Percentiles rank a stretch among this genome's conserved stretches.
phyloP scores from a whole-genome alignment of 2,797 vertebrate species.

The Channallabes apus region DNA sequence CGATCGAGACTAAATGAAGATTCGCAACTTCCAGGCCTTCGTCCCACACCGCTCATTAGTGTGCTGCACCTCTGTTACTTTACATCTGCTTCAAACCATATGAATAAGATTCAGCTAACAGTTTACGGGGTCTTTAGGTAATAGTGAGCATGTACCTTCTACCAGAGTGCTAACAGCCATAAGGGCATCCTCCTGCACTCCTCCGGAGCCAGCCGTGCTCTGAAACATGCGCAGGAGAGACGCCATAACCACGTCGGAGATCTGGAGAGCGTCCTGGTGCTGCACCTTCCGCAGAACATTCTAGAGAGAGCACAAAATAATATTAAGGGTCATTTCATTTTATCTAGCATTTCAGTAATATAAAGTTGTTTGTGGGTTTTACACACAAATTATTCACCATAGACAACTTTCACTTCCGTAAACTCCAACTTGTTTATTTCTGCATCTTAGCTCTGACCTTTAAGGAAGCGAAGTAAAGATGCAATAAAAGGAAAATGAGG shows the following conservation, averaged over 20 bases:
- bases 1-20: too few relatives aligned
- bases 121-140: too few relatives aligned
- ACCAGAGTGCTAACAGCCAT: conserved; percentile 98
- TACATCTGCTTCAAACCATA: not conserved
- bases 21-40: not conserved
- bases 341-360: too few relatives aligned
- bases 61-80: not conserved
- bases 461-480: not conserved
- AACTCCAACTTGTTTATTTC: too few relatives aligned
- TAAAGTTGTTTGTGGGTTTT: not conserved
- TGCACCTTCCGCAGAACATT: conserved; percentile 95
- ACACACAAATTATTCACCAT: not conserved
- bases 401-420: not conserved
- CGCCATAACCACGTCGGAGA: conserved; percentile 97
- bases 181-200: conserved; percentile 93
- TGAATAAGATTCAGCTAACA: not conserved
- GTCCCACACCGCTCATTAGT: not conserved
- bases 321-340: not conserved
- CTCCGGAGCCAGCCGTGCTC: conserved; percentile 93
- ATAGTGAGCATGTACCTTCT: conserved; percentile 79
- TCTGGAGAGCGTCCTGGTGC: conserved; percentile 95
- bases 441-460: not conserved
- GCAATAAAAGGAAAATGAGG: not conserved
- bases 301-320: conserved; percentile 61
- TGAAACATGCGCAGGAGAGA: conserved; percentile 96